phyloP scores from a whole-genome alignment of 2,888 invertebrate genomes.

The Hartigia nigra region DNA sequence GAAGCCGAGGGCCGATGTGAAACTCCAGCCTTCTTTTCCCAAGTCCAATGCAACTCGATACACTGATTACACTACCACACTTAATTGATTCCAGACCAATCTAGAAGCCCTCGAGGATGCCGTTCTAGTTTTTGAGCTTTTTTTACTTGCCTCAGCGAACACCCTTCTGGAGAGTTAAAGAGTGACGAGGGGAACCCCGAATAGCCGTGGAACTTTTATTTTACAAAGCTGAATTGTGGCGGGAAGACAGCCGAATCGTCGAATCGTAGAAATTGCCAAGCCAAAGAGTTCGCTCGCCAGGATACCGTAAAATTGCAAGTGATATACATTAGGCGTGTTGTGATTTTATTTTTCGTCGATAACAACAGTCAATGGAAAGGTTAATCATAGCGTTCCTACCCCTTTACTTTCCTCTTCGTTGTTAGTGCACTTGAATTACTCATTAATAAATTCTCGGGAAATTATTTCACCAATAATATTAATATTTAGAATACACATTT shows the following conservation, averaged over 20 bases:
- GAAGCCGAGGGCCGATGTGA: neutral
- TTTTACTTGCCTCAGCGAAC: slow-evolving; percentile 10
- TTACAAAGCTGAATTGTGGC: neutral
- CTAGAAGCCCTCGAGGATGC: slow-evolving; percentile 39
- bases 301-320: neutral
- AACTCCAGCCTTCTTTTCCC: slow-evolving; percentile 3
- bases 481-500: neutral
- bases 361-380: neutral
- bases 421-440: too few relatives aligned
- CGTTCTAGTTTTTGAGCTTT: slow-evolving; percentile 33
- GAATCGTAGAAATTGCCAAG: neutral
- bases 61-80: slow-evolving; percentile 59
- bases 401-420: neutral
- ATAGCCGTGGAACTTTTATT: neutral
- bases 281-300: neutral
- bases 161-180: neutral
- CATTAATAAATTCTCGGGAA: neutral
- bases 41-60: slow-evolving; percentile 39
- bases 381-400: neutral
- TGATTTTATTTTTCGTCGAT: neutral
- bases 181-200: neutral
- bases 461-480: neutral
- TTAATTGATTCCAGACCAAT: slow-evolving; percentile 64
- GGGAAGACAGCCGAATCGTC: neutral
- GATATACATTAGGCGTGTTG: neutral